phyloP scores from a whole-genome alignment of 2,797 vertebrate species.

The Chiloscyllium punctatum region DNA sequence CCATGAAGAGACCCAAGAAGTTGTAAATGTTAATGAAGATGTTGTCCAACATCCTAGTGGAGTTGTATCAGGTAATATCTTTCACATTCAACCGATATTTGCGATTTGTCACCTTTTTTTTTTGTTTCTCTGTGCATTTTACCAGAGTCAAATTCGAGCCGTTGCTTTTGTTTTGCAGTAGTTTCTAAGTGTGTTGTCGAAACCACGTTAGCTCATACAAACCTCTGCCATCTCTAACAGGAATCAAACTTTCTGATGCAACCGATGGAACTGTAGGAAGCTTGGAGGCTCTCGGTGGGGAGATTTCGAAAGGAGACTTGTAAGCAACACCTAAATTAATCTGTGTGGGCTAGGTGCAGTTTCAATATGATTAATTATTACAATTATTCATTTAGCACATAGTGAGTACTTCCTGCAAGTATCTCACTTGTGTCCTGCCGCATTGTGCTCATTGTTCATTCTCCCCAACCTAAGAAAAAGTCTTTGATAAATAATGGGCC shows the following conservation, averaged over 20 bases:
- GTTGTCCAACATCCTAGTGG: conserved; percentile 50
- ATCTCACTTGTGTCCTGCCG: background rate
- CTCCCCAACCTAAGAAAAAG: background rate
- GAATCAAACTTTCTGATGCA: conserved; percentile 49
- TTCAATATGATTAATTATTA: background rate
- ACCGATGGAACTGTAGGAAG: conserved; percentile 69
- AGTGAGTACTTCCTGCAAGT: background rate
- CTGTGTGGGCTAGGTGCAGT: conserved; percentile 28
- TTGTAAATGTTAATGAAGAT: conserved; percentile 48
- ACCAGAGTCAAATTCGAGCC: background rate
- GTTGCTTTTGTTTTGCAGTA: conserved; percentile 41
- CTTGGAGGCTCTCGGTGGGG: conserved; percentile 75
- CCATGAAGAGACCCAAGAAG: conserved; percentile 38
- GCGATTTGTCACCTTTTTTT: background rate
- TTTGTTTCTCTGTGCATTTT: conserved; percentile 32
- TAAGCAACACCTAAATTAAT: conserved; percentile 54
- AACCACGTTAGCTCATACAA: background rate
- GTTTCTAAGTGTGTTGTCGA: background rate
- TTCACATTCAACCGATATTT: background rate
- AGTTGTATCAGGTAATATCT: conserved; percentile 54
- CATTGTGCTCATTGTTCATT: background rate
- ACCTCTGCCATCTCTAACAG: conserved; percentile 47
- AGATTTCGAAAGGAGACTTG: conserved; percentile 71
- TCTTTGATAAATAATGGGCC: background rate
- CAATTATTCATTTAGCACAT: background rate